Evolutionary conservation across 2,113 vertebrate genomes (phyloP).

Genomic region (Orthonyx spaldingii): DNA sequence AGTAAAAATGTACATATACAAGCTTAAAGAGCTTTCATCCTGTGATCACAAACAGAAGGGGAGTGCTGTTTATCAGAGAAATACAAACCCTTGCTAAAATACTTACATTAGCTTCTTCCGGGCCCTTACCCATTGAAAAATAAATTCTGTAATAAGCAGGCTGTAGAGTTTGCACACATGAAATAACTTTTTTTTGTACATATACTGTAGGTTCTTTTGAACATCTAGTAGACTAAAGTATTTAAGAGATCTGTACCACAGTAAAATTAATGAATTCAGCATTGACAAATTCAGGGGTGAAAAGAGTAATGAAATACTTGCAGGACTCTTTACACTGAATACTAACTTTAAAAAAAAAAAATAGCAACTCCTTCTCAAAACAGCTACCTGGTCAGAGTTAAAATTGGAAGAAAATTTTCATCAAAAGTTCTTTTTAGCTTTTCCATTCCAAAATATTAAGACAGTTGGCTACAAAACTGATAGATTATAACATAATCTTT

Average conservation of each 20-base stretch:
- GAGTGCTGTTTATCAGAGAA: conserved; percentile 76
- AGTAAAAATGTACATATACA: conserved; percentile 80
- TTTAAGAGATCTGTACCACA: neutral
- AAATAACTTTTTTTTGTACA: neutral
- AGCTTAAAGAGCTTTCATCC: conserved; percentile 76
- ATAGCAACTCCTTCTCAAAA: neutral
- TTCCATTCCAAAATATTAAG: neutral
- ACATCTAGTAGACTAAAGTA: neutral
- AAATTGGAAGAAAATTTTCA: neutral
- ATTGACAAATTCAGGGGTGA: neutral
- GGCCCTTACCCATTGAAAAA: conserved; percentile 18
- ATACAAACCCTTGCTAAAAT: conserved; percentile 72
- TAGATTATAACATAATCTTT: neutral
- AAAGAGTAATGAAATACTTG: neutral
- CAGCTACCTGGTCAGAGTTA: neutral
- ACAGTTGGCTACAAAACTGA: neutral
- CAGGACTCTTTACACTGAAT: neutral
- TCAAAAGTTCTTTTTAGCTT: neutral
- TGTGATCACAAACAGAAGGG: conserved; percentile 80
- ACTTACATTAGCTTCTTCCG: conserved; percentile 72
- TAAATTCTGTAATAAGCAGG: conserved; percentile 43
- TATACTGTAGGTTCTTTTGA: neutral
- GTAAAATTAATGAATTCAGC: neutral
- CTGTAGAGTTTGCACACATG: neutral
- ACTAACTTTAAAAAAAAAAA: neutral